Conservation (phyloP, 1,140 invertebrate species). For the Agraylea sexmaculata region DNA sequence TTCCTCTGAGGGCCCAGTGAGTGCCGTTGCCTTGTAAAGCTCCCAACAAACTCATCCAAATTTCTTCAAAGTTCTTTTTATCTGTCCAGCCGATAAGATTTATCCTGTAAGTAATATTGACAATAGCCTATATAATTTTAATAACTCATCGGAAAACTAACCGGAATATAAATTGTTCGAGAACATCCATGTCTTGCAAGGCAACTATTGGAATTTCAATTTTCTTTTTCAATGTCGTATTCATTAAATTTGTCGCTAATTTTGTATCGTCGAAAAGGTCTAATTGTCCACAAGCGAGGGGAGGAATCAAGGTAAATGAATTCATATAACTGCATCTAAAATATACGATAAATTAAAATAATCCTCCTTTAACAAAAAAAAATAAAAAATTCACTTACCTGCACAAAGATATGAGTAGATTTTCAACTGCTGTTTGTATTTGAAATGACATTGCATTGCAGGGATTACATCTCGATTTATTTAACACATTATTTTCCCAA, state of each 20-base stretch:
- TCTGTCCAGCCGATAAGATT: constrained; percentile 67
- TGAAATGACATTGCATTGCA: no score
- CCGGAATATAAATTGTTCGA: constrained; percentile 56
- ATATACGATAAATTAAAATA: constrained; percentile 5
- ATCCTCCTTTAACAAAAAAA: no score
- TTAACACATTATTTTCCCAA: no score
- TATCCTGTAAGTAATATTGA: constrained; percentile 44
- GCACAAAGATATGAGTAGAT: no score
- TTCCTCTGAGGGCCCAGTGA: constrained; percentile 37
- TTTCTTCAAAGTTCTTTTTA: constrained; percentile 83
- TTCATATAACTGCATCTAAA: constrained; percentile 31
- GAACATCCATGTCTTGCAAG: constrained; percentile 67
- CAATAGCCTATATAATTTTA: constrained; percentile 8
- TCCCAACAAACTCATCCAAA: constrained; percentile 79
- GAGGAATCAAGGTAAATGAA: constrained; percentile 33
- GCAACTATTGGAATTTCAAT: constrained; percentile 39
- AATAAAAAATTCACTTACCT: no score
- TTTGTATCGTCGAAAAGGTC: constrained; percentile 23
- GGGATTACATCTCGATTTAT: no score
- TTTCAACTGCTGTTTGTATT: no score
- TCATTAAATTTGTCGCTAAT: constrained; percentile 18
- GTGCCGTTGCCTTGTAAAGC: constrained; percentile 52
- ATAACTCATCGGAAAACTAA: constrained; percentile 30
- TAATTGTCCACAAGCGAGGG: constrained; percentile 32
- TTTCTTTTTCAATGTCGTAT: constrained; percentile 27